phyloP scores from a whole-genome alignment of 2,888 invertebrate species.

The Lycophotia porphyrea region DNA sequence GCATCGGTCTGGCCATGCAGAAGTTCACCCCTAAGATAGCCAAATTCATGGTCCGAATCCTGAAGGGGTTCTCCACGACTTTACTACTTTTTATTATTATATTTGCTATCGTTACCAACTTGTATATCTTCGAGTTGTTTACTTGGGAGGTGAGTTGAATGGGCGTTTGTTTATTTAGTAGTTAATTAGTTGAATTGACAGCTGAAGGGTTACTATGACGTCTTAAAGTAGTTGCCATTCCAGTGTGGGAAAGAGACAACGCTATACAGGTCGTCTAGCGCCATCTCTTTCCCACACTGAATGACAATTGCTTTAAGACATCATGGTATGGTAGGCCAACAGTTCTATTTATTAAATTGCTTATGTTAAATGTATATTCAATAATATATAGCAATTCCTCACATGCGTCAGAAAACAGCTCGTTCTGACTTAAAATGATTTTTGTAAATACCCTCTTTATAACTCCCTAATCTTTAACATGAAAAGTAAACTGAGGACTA shows the following conservation, averaged over 20 bases:
- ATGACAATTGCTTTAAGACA: too few relatives aligned
- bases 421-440: not conserved
- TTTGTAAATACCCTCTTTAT: too few relatives aligned
- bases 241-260: too few relatives aligned
- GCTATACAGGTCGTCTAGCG: too few relatives aligned
- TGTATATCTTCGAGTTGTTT: constrained; percentile 96
- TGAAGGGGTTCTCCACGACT: constrained; percentile 95
- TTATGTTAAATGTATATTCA: not conserved
- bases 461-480: too few relatives aligned
- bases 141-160: constrained; percentile 93
- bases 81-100: constrained; percentile 95
- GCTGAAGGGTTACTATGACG: too few relatives aligned
- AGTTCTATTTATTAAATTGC: not conserved
- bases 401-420: not conserved
- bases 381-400: not conserved
- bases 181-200: not conserved
- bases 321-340: too few relatives aligned
- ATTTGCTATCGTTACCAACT: constrained; percentile 96
- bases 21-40: constrained; percentile 92
- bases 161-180: constrained; percentile 10
- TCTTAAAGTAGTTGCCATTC: too few relatives aligned
- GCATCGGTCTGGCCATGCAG: constrained; percentile 91
- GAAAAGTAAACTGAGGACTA: too few relatives aligned
- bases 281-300: too few relatives aligned
- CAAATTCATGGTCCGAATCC: constrained; percentile 93